Evolutionary conservation across 23 tunicate species (phyloP).

Genomic region (Diplosoma virens): DNA sequence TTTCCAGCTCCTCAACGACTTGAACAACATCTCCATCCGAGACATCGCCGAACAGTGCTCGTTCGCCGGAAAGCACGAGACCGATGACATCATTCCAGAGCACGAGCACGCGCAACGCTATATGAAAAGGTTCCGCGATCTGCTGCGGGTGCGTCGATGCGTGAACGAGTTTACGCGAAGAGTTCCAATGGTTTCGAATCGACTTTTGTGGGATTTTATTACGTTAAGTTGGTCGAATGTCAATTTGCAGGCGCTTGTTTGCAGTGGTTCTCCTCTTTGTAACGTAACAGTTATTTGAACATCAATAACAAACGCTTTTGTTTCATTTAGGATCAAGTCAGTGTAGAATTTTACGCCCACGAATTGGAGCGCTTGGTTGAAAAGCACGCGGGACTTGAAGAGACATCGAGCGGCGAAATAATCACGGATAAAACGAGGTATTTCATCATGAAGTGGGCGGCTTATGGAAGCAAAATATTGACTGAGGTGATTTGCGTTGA

Average conservation of each 20-base stretch:
- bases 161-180: too few relatives aligned
- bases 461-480: conserved; percentile 82
- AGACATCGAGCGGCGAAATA: background rate
- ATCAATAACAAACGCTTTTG: too few relatives aligned
- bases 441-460: conserved; percentile 89
- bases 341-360: conserved; percentile 49
- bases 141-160: conserved; percentile 34
- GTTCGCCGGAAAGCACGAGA: conserved; percentile 34
- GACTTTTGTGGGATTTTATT: too few relatives aligned
- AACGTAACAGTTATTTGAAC: too few relatives aligned
- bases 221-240: too few relatives aligned
- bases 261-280: too few relatives aligned
- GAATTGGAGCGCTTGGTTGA: conserved; percentile 40
- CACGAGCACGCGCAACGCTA: conserved; percentile 10
- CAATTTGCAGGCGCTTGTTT: too few relatives aligned
- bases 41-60: conserved; percentile 56
- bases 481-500: conserved; percentile 60
- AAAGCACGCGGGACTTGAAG: conserved; percentile 41
- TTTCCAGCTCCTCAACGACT: conserved; percentile 42
- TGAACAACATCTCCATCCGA: conserved; percentile 16
- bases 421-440: conserved; percentile 47
- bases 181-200: too few relatives aligned
- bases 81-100: background rate
- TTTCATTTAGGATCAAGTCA: conserved; percentile 48
- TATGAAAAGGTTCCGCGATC: conserved; percentile 37